Evolutionary conservation across 2,113 vertebrate genomes (phyloP).

Genomic region (Scolopax mira): DNA sequence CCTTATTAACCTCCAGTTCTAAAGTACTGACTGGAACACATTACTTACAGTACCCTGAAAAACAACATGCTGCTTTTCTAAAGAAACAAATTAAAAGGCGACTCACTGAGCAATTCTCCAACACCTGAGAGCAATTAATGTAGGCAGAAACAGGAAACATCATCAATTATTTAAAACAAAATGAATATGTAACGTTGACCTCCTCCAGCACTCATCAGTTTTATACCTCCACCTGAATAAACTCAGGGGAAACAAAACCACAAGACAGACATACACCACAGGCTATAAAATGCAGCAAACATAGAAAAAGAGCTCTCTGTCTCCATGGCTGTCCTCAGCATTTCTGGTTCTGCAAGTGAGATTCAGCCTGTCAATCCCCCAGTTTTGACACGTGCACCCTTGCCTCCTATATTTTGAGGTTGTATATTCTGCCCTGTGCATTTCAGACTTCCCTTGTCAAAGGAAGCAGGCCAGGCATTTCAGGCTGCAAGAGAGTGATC

Average conservation of each 20-base stretch:
- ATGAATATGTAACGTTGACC: conserved; percentile 74
- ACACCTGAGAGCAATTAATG: conserved; percentile 78
- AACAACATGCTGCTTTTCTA: conserved; percentile 35
- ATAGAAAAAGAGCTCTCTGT: not conserved
- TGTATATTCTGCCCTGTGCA: not conserved
- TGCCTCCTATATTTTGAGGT: not conserved
- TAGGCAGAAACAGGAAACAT: conserved; percentile 70
- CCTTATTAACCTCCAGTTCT: conserved; percentile 63
- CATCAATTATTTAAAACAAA: conserved; percentile 79
- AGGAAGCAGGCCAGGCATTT: not conserved
- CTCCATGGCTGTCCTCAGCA: not conserved
- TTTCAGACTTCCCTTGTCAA: not conserved
- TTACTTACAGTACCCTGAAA: conserved; percentile 42
- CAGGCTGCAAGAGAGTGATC: not conserved
- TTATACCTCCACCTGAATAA: conserved; percentile 64
- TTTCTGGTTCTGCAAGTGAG: not conserved
- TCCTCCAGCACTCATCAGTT: conserved; percentile 64
- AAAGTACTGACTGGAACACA: not conserved
- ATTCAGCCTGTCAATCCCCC: not conserved
- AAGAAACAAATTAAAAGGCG: conserved; percentile 69
- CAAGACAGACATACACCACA: not conserved
- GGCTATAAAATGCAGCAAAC: not conserved
- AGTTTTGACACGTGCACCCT: accelerated
- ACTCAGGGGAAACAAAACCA: conserved; percentile 42
- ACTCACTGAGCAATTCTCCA: conserved; percentile 61